Base-by-base conservation (phyloP, 2,797 vertebrate species). In the Arrhamphus sclerolepis region DNA sequence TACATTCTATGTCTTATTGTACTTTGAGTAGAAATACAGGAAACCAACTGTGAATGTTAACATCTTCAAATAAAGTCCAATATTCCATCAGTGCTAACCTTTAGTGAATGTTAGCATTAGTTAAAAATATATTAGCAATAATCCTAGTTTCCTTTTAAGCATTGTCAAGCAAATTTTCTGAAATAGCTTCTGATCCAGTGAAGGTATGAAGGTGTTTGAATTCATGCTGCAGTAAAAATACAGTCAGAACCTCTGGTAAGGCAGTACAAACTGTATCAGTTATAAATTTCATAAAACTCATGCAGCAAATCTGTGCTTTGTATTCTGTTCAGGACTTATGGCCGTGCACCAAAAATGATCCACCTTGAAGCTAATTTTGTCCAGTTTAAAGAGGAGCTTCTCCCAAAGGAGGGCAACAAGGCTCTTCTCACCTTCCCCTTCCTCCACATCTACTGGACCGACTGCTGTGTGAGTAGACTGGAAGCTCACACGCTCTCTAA, bases 371-470 rank as follows among this genome's bases (percentile, higher is more conserved):
- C 98, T 60, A 99, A 97, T 87, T 99, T 99, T 71, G 96, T 99
- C 72, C 97, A 97, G 80, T 99, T 98, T 87, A 99, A 99, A 89
- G 98, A 99, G 89, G 97, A 99, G 50, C 93, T 99, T 9, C 91
- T 99, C 63, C 97, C 97, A 24, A 99, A 96, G 87, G 97, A 99
- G 39, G 96, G 96, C 31, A 98, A 98, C 92, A 98, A 96, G 77
- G 97, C 98, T 4, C 94, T 99, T 42, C 92, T 99, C 69, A 99
- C 98, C 21, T 99, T 99, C 86, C 98, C 98, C n/a, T 99, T 99
- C 78, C 96, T 99, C 42, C 97, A 99, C 79, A 94, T 99, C 78
- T 99, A 97, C 85, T 99, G 98, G 98, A 98, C 98, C 4, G 97
- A 99, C 83, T 99, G 98, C 91, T 98, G 96, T 67, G 96, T 98